A percentile compares a stretch with the other conserved stretches of the same genome.
These are phyloP conservation scores for Gallinago media DNA, from an alignment of 2,113 vertebrate genomes.

Conservation along the genomic window DNA sequence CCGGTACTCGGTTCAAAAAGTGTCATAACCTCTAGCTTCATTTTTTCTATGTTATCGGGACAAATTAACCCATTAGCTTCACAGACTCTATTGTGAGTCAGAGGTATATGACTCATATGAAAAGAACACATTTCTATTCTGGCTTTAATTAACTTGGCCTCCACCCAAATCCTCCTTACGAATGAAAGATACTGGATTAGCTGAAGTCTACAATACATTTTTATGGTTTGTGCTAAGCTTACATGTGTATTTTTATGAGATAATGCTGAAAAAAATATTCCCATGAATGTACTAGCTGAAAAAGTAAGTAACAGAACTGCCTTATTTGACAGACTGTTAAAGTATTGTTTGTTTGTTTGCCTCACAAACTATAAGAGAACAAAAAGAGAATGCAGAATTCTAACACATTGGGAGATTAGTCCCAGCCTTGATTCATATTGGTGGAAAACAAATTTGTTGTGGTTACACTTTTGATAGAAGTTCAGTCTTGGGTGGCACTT, in stretches of 20 bases:
- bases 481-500: neutral
- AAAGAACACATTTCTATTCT: slow-evolving; percentile 32
- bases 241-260: slow-evolving; percentile 9
- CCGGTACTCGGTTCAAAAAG: slow-evolving; percentile 16
- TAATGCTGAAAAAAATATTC: neutral
- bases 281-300: neutral
- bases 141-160: slow-evolving; percentile 55
- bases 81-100: slow-evolving; percentile 33
- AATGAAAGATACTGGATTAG: slow-evolving; percentile 34
- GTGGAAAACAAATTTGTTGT: neutral
- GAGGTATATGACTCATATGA: slow-evolving; percentile 56
- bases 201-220: slow-evolving; percentile 19
- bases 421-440: neutral
- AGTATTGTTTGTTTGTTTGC: neutral
- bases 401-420: neutral
- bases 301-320: neutral
- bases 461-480: neutral
- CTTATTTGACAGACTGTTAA: neutral
- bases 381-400: neutral
- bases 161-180: slow-evolving; percentile 25
- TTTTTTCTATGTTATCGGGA: slow-evolving; percentile 3
- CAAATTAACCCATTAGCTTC: slow-evolving; percentile 59
- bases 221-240: slow-evolving; percentile 32
- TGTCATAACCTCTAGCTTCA: slow-evolving; percentile 29
- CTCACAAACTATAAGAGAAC: neutral